A percentile compares a stretch with the other conserved stretches of the same genome.
phyloP scores from a whole-genome alignment of 2,888 invertebrate genomes.

The Brachyptera risi region DNA sequence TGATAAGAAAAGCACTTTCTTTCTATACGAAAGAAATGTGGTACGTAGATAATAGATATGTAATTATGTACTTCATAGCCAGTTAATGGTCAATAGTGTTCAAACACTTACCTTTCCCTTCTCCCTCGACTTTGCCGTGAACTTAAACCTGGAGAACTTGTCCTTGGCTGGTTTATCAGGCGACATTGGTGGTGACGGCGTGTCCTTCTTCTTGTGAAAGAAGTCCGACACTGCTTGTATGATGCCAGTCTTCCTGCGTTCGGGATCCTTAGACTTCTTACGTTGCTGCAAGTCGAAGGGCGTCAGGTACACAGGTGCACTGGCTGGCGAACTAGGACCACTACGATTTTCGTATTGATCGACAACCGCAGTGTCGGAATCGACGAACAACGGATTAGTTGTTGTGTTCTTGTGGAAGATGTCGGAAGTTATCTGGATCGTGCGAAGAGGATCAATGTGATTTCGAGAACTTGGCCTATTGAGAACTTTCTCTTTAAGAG shows the following conservation, averaged over 20 bases:
- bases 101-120: slow-evolving; percentile 59
- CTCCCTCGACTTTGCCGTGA: slow-evolving; percentile 59
- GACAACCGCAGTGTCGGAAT: not conserved
- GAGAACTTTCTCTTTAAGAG: slow-evolving; percentile 49
- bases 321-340: slow-evolving; percentile 6
- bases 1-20: no score
- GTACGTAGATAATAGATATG: no score
- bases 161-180: slow-evolving; percentile 43
- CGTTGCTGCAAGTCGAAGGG: slow-evolving; percentile 10
- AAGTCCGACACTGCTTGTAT: slow-evolving; percentile 81
- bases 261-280: slow-evolving; percentile 59
- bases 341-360: not conserved
- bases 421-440: not conserved
- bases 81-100: no score
- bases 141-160: slow-evolving; percentile 55
- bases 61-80: no score
- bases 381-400: slow-evolving; percentile 6
- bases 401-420: slow-evolving; percentile 8
- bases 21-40: no score
- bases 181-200: slow-evolving; percentile 38
- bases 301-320: slow-evolving; percentile 19
- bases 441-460: not conserved
- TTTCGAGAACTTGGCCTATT: not conserved
- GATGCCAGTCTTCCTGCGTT: slow-evolving; percentile 68
- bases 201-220: slow-evolving; percentile 67